Evolutionary conservation across 1,140 invertebrate genomes (phyloP).

Genomic region (Microvelia longipes): DNA sequence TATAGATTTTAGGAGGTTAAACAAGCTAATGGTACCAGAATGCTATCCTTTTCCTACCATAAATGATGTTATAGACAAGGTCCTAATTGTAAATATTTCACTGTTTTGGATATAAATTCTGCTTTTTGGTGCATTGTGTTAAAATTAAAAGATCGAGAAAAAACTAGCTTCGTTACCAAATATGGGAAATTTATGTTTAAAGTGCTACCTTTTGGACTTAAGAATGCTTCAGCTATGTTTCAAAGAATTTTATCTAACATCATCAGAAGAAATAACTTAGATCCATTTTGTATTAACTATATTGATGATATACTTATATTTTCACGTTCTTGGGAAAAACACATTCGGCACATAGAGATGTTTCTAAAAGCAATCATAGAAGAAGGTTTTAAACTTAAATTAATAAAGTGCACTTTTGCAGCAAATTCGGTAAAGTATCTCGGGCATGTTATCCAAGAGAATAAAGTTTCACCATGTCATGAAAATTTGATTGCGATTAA

Average conservation of each 20-base stretch:
- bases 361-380: constrained; percentile 16
- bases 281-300: constrained; percentile 33
- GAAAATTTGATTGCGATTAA: constrained; percentile 21
- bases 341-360: constrained; percentile 12
- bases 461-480: constrained; percentile 18
- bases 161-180: constrained; percentile 20
- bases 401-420: constrained; percentile 27
- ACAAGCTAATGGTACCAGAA: constrained; percentile 16
- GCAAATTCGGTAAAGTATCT: constrained; percentile 21
- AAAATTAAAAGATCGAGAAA: constrained; percentile 18
- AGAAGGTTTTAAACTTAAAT: constrained; percentile 27
- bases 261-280: constrained; percentile 31
- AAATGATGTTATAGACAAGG: constrained; percentile 15
- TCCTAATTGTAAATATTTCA: constrained; percentile 15
- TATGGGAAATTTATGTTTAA: constrained; percentile 17
- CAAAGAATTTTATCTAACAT: constrained; percentile 26
- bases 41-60: constrained; percentile 17
- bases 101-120: constrained; percentile 20
- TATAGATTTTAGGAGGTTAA: constrained; percentile 17
- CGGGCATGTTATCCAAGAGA: constrained; percentile 21
- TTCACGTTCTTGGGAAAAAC: constrained; percentile 20
- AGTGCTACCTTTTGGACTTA: constrained; percentile 18
- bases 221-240: constrained; percentile 24
- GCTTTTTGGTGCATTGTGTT: constrained; percentile 21
- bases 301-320: constrained; percentile 22